Percentiles rank a stretch among this genome's conserved stretches.
phyloP scores from a whole-genome alignment of 2,797 vertebrate species.

The Sebastes taczanowskii region DNA sequence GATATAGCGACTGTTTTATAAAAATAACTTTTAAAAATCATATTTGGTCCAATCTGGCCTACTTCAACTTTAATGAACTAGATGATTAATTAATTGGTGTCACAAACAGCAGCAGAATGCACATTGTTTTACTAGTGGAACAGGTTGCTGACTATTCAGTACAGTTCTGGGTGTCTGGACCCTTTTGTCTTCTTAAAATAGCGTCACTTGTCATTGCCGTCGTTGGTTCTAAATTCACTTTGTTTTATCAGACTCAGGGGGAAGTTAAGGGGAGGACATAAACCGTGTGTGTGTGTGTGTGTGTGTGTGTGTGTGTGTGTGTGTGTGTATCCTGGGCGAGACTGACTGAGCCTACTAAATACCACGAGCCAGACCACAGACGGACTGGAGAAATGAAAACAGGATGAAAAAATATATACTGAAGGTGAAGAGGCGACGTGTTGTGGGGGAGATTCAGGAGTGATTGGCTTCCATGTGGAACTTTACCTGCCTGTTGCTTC shows the following conservation, averaged over 20 bases:
- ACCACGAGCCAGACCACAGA: constrained; percentile 18
- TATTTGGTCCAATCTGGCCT: too few relatives aligned
- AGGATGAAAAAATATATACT: neutral
- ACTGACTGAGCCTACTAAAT: constrained; percentile 35
- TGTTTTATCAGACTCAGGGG: constrained; percentile 36
- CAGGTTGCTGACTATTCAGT: neutral
- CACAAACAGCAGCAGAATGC: neutral
- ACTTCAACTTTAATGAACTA: neutral
- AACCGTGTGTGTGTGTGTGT: neutral
- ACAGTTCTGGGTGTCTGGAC: neutral
- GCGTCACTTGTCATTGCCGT: constrained; percentile 4
- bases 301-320: neutral
- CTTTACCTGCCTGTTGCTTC: constrained; percentile 24
- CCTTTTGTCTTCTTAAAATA: neutral
- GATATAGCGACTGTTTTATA: too few relatives aligned
- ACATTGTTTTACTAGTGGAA: neutral
- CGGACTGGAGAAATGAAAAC: constrained; percentile 3
- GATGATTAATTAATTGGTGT: neutral
- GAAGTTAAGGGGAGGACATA: constrained; percentile 24
- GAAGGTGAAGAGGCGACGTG: neutral
- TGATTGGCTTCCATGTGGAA: constrained; percentile 45
- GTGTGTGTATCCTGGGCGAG: neutral
- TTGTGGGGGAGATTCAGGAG: constrained; percentile 10
- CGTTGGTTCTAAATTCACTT: constrained; percentile 13
- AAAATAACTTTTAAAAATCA: too few relatives aligned